Percentiles rank a stretch among this genome's conserved stretches.
Evolutionary conservation across 2,888 invertebrate species (phyloP).

Genomic region (Chrysolina haemoptera): DNA sequence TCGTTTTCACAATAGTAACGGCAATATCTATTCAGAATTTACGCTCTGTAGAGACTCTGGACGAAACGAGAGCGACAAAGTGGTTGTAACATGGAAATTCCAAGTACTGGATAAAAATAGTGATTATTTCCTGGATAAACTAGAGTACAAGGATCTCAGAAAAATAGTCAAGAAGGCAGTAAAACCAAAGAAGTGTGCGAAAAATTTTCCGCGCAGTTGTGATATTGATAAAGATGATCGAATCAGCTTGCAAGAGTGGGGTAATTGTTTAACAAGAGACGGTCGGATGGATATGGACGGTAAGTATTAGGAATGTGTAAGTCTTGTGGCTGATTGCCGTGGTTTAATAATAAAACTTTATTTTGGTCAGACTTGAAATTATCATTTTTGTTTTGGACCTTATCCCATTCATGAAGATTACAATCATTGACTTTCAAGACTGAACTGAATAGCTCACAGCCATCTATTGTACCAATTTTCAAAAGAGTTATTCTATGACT

Average conservation of each 20-base stretch:
- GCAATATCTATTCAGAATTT: background rate
- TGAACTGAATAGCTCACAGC: too few relatives aligned
- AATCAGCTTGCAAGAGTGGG: conserved; percentile 89
- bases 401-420: too few relatives aligned
- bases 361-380: background rate
- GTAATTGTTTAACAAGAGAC: conserved; percentile 85
- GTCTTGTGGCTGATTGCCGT: background rate
- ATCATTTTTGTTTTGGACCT: too few relatives aligned
- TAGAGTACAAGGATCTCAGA: conserved; percentile 87
- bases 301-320: conserved; percentile 71
- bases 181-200: conserved; percentile 91
- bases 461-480: too few relatives aligned
- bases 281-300: conserved; percentile 78
- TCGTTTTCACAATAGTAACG: background rate
- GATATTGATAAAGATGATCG: conserved; percentile 87
- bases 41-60: conserved; percentile 59
- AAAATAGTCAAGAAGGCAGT: conserved; percentile 90
- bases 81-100: conserved; percentile 93
- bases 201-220: conserved; percentile 89
- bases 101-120: conserved; percentile 84
- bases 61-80: conserved; percentile 67
- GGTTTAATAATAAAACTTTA: background rate
- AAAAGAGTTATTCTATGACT: too few relatives aligned
- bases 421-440: too few relatives aligned
- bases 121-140: conserved; percentile 83